Evolutionary conservation across 35 echinoderm and acorn worm genomes (phyloP).

Genomic region (Holothuria glaberrima): DNA sequence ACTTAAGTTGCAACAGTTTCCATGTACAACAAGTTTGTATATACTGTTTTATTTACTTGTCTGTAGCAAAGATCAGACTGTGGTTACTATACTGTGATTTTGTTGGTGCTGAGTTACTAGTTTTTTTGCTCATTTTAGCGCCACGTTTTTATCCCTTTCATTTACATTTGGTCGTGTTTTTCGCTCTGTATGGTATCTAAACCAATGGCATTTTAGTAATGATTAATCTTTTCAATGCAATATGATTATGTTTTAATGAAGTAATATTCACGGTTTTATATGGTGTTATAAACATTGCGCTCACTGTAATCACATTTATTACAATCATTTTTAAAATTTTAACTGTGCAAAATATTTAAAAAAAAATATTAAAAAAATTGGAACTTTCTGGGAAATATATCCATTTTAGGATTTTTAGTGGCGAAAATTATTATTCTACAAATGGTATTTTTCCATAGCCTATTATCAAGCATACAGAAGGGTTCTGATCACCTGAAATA

Average conservation of each 20-base stretch:
- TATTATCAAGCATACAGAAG: too few relatives aligned
- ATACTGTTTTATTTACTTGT: too few relatives aligned
- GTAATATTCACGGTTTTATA: constrained; percentile 32
- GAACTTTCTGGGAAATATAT: too few relatives aligned
- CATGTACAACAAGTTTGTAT: too few relatives aligned
- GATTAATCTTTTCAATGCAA: constrained; percentile 24
- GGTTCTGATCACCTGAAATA: too few relatives aligned
- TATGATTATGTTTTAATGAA: constrained; percentile 14
- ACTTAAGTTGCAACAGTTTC: too few relatives aligned
- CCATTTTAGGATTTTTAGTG: too few relatives aligned
- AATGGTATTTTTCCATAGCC: too few relatives aligned
- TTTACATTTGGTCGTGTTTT: not conserved
- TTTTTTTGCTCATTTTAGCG: not conserved
- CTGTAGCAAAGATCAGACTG: too few relatives aligned
- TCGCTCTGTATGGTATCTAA: constrained; percentile 23
- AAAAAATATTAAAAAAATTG: not conserved
- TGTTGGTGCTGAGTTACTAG: constrained; percentile 17
- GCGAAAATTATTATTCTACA: too few relatives aligned
- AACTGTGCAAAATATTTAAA: not conserved
- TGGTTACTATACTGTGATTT: not conserved
- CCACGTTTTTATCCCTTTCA: not conserved
- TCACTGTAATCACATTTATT: constrained; percentile 19
- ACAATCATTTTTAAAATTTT: not conserved
- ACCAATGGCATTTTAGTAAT: constrained; percentile 16
- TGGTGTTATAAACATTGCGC: constrained; percentile 36